Conservation (phyloP, 2,113 vertebrate species). For the Neodontobutis hainanensis region DNA sequence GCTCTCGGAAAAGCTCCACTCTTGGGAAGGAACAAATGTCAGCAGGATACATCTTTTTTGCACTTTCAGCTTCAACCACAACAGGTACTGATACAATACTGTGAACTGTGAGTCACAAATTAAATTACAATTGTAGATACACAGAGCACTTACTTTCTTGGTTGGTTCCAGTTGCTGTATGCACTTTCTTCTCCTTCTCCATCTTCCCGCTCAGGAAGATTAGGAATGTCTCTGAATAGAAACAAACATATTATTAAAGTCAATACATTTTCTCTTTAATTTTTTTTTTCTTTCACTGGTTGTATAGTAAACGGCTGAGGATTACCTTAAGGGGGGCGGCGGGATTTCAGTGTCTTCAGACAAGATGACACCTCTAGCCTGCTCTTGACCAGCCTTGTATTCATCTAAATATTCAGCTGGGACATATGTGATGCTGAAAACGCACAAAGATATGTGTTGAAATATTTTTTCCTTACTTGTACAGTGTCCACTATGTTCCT, state of each 20-base stretch:
- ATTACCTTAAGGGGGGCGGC: slow-evolving; percentile 60
- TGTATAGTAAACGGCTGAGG: neutral
- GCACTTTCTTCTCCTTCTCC: slow-evolving; percentile 97
- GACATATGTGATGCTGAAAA: slow-evolving; percentile 91
- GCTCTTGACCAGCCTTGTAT: slow-evolving; percentile 82
- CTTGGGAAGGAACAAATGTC: slow-evolving; percentile 68
- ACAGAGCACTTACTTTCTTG: slow-evolving; percentile 83
- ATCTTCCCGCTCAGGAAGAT: slow-evolving; percentile 94
- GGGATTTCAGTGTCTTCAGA: slow-evolving; percentile 27
- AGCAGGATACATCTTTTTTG: slow-evolving; percentile 1
- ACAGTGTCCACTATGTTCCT: slow-evolving; percentile 2
- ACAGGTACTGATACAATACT: neutral
- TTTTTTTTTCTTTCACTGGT: neutral
- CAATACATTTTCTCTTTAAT: neutral
- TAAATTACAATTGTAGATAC: neutral
- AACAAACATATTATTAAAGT: neutral
- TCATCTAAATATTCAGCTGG: slow-evolving; percentile 90
- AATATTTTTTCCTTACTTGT: slow-evolving; percentile 5
- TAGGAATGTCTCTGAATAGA: slow-evolving; percentile 79
- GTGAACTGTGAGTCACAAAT: slow-evolving; percentile 7
- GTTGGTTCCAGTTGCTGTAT: slow-evolving; percentile 91
- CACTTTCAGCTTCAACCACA: neutral
- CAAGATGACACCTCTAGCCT: slow-evolving; percentile 70
- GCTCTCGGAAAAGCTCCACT: slow-evolving; percentile 91
- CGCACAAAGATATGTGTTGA: slow-evolving; percentile 47